These are phyloP conservation scores for Myathropa florea DNA, from an alignment of 2,888 invertebrate species.

Conservation along the genomic window DNA sequence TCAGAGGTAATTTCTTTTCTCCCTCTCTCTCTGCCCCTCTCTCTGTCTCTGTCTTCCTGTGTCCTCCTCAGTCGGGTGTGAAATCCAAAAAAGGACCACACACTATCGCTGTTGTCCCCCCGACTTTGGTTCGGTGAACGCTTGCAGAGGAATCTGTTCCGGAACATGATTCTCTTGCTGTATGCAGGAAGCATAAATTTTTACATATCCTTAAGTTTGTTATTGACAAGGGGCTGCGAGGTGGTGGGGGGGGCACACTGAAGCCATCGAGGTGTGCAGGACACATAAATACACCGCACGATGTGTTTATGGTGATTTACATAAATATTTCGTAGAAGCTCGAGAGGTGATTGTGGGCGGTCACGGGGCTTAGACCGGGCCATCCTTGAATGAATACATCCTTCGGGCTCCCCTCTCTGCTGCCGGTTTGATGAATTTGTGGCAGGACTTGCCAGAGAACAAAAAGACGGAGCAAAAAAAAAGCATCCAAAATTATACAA, in stretches of 20 bases:
- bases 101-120: slow-evolving; percentile 1
- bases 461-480: slow-evolving; percentile 18
- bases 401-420: slow-evolving; percentile 43
- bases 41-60: background rate
- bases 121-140: background rate
- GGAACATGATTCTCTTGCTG: slow-evolving; percentile 63
- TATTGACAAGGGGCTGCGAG: slow-evolving; percentile 52
- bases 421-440: slow-evolving; percentile 64
- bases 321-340: slow-evolving; percentile 60
- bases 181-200: slow-evolving; percentile 54
- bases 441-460: slow-evolving; percentile 22
- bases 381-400: slow-evolving; percentile 63
- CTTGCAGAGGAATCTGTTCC: slow-evolving; percentile 49
- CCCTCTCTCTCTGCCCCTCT: background rate
- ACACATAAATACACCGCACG: slow-evolving; percentile 65
- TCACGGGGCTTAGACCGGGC: slow-evolving; percentile 42
- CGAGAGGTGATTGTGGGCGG: background rate
- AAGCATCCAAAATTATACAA: slow-evolving; percentile 16
- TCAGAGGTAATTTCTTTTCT: slow-evolving; percentile 53
- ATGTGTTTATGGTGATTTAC: slow-evolving; percentile 71
- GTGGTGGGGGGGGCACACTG: background rate
- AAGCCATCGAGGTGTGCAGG: slow-evolving; percentile 45
- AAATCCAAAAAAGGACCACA: slow-evolving; percentile 61
- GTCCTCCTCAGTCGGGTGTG: slow-evolving; percentile 66
- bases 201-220: slow-evolving; percentile 65